These are phyloP conservation scores for Zaprionus lachaisei DNA, from an alignment of 1,140 invertebrate genomes.

Conservation along the genomic window DNA sequence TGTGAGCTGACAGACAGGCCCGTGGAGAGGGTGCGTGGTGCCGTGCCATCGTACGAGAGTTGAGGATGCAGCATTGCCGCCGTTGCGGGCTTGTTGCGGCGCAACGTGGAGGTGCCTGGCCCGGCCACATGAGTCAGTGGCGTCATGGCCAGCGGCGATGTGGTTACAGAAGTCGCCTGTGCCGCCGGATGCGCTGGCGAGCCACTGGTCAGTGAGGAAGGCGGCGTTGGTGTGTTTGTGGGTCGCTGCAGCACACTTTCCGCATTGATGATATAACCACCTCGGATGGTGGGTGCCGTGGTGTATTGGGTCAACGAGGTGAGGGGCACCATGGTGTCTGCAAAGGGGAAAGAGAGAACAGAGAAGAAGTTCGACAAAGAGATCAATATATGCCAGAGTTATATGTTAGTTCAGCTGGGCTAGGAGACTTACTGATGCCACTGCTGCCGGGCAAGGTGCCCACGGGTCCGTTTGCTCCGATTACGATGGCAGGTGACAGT, in stretches of 20 bases:
- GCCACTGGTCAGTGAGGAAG: conserved; percentile 49
- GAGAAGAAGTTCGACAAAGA: neutral
- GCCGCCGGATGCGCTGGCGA: conserved; percentile 59
- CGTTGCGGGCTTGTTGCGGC: conserved; percentile 54
- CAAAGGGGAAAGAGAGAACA: conserved; percentile 7
- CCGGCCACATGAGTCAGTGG: conserved; percentile 44
- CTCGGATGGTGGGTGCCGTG: conserved; percentile 71
- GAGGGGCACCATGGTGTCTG: conserved; percentile 74
- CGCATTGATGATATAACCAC: conserved; percentile 71
- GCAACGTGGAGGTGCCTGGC: conserved; percentile 58
- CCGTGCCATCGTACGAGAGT: conserved; percentile 77
- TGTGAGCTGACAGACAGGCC: conserved; percentile 76
- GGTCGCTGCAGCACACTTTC: conserved; percentile 66
- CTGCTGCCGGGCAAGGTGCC: conserved; percentile 59
- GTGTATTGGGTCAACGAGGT: conserved; percentile 74
- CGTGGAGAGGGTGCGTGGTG: conserved; percentile 77
- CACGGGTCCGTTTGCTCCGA: conserved; percentile 50
- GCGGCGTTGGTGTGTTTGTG: conserved; percentile 62
- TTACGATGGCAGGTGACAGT: conserved; percentile 73
- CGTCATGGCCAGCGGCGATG: conserved; percentile 46
- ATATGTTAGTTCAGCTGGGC: neutral
- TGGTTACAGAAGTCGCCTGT: conserved; percentile 28
- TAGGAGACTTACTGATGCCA: conserved; percentile 65
- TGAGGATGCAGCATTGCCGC: conserved; percentile 60
- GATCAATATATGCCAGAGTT: neutral